These are phyloP conservation scores for Ophion ventricosus DNA, from an alignment of 2,888 invertebrate genomes.

Conservation along the genomic window DNA sequence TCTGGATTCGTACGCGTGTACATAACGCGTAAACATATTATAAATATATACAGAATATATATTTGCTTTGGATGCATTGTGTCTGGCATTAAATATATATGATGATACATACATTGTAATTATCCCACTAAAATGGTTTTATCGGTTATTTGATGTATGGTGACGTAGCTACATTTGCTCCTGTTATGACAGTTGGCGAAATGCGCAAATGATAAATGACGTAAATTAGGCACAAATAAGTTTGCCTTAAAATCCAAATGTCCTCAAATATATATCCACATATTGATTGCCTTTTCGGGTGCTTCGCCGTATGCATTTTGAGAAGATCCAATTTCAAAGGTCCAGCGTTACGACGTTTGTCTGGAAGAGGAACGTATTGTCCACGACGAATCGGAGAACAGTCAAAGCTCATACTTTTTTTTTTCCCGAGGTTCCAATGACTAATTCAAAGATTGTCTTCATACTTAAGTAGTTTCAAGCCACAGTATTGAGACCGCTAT, in stretches of 20 bases:
- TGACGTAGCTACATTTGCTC: conserved; percentile 32
- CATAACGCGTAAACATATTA: conserved; percentile 8
- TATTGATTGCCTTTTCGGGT: background rate
- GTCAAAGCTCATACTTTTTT: no score
- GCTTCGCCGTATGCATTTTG: background rate
- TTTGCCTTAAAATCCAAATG: conserved; percentile 11
- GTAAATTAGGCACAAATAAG: conserved; percentile 38
- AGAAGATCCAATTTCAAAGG: background rate
- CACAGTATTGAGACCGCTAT: no score
- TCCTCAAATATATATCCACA: background rate
- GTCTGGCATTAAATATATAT: conserved; percentile 17
- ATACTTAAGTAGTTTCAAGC: no score
- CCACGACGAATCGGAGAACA: no score
- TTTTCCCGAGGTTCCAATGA: no score
- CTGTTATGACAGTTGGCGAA: conserved; percentile 34
- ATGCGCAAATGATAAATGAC: conserved; percentile 43
- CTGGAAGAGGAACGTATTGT: no score
- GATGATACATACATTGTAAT: conserved; percentile 16
- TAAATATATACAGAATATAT: background rate
- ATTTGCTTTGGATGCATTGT: conserved; percentile 11
- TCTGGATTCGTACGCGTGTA: background rate
- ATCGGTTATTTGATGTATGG: conserved; percentile 33
- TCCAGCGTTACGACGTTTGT: no score
- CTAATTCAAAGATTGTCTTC: no score
- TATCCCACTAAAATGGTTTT: conserved; percentile 23